phyloP scores from a whole-genome alignment of 2,888 invertebrate genomes.

The Marronus borbonicus region DNA sequence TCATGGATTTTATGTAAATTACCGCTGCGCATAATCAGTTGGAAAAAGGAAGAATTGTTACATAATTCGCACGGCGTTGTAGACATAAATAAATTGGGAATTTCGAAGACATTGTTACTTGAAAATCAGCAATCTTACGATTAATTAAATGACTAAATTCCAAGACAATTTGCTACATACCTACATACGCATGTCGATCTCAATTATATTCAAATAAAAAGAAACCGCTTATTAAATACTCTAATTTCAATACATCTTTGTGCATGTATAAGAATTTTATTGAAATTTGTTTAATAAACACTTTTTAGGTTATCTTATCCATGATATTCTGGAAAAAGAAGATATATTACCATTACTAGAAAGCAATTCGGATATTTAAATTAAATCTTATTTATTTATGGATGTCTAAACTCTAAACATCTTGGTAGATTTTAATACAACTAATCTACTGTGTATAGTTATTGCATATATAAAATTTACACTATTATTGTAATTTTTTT shows the following conservation, averaged over 20 bases:
- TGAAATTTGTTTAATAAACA: background rate
- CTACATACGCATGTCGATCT: too few species aligned
- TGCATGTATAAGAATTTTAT: background rate
- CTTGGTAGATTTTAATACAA: constrained; percentile 11
- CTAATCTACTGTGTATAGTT: background rate
- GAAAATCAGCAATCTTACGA: too few species aligned
- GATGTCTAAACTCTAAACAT: constrained; percentile 11
- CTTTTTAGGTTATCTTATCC: constrained; percentile 45
- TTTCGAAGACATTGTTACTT: too few species aligned
- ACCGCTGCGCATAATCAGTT: too few species aligned
- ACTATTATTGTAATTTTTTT: constrained; percentile 29
- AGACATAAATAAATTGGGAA: too few species aligned
- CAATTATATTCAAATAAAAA: too few species aligned
- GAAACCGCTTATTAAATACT: too few species aligned
- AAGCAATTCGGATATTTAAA: constrained; percentile 36
- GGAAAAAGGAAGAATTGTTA: too few species aligned
- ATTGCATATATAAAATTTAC: constrained; percentile 17
- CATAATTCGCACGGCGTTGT: too few species aligned
- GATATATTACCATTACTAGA: constrained; percentile 38
- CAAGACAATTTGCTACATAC: too few species aligned
- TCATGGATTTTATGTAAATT: too few species aligned
- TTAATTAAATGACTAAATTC: too few species aligned
- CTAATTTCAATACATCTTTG: constrained; percentile 5
- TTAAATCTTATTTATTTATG: constrained; percentile 7
- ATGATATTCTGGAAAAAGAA: constrained; percentile 37